Evolutionary conservation across 2,888 invertebrate genomes (phyloP), one percentile per base, ranked within the genome.

Genomic region (Metalampra italica): DNA sequence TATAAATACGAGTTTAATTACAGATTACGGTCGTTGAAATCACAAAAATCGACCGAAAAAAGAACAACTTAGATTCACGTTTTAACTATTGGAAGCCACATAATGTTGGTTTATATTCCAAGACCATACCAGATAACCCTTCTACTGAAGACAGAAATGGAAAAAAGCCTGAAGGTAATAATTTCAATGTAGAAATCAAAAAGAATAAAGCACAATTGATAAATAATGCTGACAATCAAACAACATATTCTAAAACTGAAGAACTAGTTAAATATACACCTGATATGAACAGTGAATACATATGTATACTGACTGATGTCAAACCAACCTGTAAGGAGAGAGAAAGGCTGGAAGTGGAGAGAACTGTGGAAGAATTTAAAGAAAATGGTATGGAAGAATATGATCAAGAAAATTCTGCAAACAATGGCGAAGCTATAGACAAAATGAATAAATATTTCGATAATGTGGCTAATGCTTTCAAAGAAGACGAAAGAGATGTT

Each of bases 1-100:
- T n/a, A 32, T 8, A 32, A 32, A 11, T 32, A 9, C 1, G 2
- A 9, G 8, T 32, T 7, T 32, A 36, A n/a, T 36, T 36, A 7
- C 50, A 50, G 50, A 15, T 50, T 0, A n/a, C 50, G 0, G 9
- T 39, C 2, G 39, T 9, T 36, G 50, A 53, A 14, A 29, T 47
- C 22, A 11, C 51, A 29, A 41, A 4, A 39, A 39, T 51, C 0
- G 42, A 51, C 13, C 39, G 47, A 0, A 43, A 42, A 11, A 45
- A 48, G 11, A 48, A 42, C 4, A 51, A 45, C 13, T 14, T 51
- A n/a, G 36, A 9, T 36, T 36, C 36, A 8, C 36, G 11, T 7
- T 36, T n/a, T n/a, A 36, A n/a, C n/a, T 7, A n/a, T n/a, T 36
- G 36, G 11, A 36, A 11, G 7, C 36, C 36, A 36, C 11, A 36